Evolutionary conservation across 1,140 invertebrate species (phyloP).

Genomic region (Aphelinus certus): DNA sequence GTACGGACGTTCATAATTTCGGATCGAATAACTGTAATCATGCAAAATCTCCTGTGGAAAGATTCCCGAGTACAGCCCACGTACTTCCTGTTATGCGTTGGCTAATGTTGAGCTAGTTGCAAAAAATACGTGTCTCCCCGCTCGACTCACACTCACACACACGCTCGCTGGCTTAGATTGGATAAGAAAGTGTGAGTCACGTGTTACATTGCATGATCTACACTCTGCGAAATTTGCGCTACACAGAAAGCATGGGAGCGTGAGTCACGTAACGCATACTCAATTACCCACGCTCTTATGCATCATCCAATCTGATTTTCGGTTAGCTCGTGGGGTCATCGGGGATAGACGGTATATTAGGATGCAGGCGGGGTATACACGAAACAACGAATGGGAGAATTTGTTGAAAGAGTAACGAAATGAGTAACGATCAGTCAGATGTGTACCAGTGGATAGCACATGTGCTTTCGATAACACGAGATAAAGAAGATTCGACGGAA

Average conservation of each 20-base stretch:
- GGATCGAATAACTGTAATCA: background rate
- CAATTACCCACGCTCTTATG: background rate
- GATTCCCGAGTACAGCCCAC: background rate
- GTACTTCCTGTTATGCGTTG: conserved; percentile 11
- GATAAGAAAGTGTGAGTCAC: conserved; percentile 12
- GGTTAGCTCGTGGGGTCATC: background rate
- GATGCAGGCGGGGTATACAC: too few species aligned
- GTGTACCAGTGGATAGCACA: too few species aligned
- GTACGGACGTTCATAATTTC: background rate
- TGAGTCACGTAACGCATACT: background rate
- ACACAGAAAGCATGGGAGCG: background rate
- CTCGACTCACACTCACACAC: conserved; percentile 7
- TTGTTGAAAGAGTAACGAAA: too few species aligned
- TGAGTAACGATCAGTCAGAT: too few species aligned
- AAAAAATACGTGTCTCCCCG: background rate
- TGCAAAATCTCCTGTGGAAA: background rate
- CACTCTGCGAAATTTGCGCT: background rate
- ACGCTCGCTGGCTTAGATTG: background rate
- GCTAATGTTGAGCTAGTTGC: background rate
- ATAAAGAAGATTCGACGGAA: too few species aligned
- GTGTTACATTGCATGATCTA: conserved; percentile 1
- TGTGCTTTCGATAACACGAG: too few species aligned
- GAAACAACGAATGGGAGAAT: too few species aligned
- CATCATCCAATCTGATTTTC: background rate
- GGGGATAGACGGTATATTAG: background rate